Evolutionary conservation across 2,797 vertebrate genomes (phyloP).

Genomic region (Poeciliopsis gracilis): DNA sequence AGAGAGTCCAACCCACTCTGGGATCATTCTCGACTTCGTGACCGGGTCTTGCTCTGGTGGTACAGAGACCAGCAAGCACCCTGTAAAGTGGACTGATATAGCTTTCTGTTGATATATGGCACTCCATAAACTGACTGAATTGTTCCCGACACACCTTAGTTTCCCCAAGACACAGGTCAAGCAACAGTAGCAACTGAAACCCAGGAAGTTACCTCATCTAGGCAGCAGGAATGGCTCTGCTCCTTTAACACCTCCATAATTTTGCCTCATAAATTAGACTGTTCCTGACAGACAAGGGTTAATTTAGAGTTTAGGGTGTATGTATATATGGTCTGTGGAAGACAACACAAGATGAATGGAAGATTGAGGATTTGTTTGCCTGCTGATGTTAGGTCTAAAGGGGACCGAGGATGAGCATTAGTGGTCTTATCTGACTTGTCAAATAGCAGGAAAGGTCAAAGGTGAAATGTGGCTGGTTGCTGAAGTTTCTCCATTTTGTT

Average conservation of each 20-base stretch:
- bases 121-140: neutral
- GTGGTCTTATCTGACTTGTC: neutral
- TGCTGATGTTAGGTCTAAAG: neutral
- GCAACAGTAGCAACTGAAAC: neutral
- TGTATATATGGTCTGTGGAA: neutral
- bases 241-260: conserved; percentile 43
- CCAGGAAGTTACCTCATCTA: conserved; percentile 19
- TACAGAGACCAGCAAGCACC: neutral
- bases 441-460: neutral
- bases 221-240: conserved; percentile 57
- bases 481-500: neutral
- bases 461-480: neutral
- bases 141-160: neutral
- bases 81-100: neutral
- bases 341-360: neutral
- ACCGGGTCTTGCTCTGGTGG: neutral
- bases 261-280: conserved; percentile 62
- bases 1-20: neutral
- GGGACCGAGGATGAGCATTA: neutral
- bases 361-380: neutral
- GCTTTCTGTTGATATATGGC: neutral
- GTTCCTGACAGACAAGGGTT: conserved; percentile 23
- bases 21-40: neutral
- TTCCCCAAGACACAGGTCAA: neutral
- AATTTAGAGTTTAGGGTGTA: conserved; percentile 10